Conservation (phyloP, 2,113 vertebrate species). For the Silurus asotus region DNA sequence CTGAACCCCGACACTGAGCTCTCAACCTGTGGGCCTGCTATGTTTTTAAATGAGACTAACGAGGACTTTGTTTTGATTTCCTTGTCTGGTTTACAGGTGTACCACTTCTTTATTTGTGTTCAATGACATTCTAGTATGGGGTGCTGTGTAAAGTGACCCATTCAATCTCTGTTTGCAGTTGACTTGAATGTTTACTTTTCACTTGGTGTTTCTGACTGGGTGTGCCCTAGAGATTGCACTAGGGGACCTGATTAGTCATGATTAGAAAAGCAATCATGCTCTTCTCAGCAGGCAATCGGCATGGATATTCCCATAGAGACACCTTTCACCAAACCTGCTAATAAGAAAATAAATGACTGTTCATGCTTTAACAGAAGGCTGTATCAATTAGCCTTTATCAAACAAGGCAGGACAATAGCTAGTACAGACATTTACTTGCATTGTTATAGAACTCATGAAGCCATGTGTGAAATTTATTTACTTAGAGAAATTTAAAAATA, state of each 20-base stretch:
- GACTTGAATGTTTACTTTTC: neutral
- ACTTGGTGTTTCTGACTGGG: neutral
- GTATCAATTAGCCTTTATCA: conserved; percentile 3
- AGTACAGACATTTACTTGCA: neutral
- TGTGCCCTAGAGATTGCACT: conserved; percentile 32
- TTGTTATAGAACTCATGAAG: neutral
- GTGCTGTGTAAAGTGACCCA: conserved; percentile 10
- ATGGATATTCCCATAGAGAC: conserved; percentile 29
- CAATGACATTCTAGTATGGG: neutral
- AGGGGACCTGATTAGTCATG: conserved; percentile 48
- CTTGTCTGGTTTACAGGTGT: neutral
- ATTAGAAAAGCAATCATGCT: conserved; percentile 33
- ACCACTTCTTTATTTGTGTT: neutral
- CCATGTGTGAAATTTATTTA: neutral
- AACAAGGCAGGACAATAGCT: conserved; percentile 2
- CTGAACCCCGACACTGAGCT: conserved; percentile 51
- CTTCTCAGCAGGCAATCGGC: conserved; percentile 26
- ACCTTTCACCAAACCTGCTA: conserved; percentile 38
- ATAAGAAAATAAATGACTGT: conserved; percentile 39
- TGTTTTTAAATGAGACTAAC: conserved; percentile 56
- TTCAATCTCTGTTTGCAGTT: neutral
- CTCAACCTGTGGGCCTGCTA: conserved; percentile 51
- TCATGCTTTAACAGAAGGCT: conserved; percentile 15
- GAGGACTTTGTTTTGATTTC: conserved; percentile 52
- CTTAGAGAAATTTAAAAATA: conserved; percentile 1